These are phyloP conservation scores for Blennius ocellaris DNA, from an alignment of 2,113 vertebrate species.

Conservation along the genomic window DNA sequence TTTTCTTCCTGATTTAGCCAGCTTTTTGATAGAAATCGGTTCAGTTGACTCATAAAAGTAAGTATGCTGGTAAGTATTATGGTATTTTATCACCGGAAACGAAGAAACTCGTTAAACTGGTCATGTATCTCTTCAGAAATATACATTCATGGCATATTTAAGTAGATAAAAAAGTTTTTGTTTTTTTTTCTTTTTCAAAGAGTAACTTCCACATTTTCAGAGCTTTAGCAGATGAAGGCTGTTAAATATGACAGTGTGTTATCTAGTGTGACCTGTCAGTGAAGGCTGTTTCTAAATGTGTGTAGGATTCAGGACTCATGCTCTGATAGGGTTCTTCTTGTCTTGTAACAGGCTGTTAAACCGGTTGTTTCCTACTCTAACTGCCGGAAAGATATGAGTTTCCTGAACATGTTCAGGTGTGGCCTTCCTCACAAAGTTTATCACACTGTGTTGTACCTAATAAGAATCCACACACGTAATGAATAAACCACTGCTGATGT, in stretches of 20 bases:
- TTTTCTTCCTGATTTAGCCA: slow-evolving; percentile 20
- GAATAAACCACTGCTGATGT: slow-evolving; percentile 27
- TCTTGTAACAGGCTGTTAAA: slow-evolving; percentile 46
- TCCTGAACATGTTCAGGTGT: slow-evolving; percentile 75
- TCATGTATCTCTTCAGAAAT: neutral
- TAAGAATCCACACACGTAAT: slow-evolving; percentile 33
- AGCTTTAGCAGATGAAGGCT: neutral
- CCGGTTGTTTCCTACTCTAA: slow-evolving; percentile 65
- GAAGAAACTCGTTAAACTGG: neutral
- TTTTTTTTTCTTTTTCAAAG: neutral
- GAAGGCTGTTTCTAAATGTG: neutral
- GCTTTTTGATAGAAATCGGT: slow-evolving; percentile 24
- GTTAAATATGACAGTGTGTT: neutral
- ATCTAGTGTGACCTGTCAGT: neutral
- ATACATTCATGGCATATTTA: too few relatives aligned
- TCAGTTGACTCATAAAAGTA: slow-evolving; percentile 45
- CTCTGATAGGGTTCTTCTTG: slow-evolving; percentile 35
- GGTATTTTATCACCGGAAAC: too few relatives aligned
- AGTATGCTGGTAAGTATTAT: slow-evolving; percentile 28
- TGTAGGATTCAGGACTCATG: neutral
- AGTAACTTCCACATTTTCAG: slow-evolving; percentile 21
- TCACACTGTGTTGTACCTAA: slow-evolving; percentile 29
- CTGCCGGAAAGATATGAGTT: slow-evolving; percentile 66
- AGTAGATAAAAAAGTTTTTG: too few relatives aligned
- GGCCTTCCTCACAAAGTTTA: slow-evolving; percentile 64